Conservation (phyloP, 1,140 invertebrate species). For the Cherax quadricarinatus region DNA sequence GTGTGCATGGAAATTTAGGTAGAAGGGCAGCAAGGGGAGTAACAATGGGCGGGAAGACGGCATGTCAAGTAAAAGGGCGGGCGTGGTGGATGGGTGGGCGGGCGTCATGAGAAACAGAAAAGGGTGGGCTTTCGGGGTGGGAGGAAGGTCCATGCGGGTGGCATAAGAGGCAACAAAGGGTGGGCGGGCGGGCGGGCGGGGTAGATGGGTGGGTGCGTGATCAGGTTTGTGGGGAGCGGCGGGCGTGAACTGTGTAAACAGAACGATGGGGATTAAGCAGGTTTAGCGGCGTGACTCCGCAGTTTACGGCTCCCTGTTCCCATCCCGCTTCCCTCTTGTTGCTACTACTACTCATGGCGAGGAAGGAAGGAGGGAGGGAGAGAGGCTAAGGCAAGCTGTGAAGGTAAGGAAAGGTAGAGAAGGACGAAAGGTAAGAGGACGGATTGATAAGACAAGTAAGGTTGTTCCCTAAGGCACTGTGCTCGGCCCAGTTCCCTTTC, state of each 20-base stretch:
- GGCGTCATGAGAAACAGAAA: too few relatives aligned
- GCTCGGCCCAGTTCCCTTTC: too few relatives aligned
- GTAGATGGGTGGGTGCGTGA: not conserved
- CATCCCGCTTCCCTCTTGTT: not conserved
- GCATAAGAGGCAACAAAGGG: not conserved
- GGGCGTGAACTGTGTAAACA: slow-evolving; percentile 33
- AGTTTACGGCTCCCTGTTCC: not conserved
- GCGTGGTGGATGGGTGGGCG: not conserved
- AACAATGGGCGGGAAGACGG: not conserved
- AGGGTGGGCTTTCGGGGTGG: too few relatives aligned
- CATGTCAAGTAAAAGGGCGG: not conserved
- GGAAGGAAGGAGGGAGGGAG: not conserved
- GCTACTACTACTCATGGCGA: not conserved
- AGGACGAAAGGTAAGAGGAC: not conserved
- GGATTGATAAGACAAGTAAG: not conserved
- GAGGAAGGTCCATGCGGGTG: too few relatives aligned
- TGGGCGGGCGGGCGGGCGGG: not conserved
- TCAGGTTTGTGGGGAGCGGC: not conserved
- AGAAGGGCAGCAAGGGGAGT: not conserved
- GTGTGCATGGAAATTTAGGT: not conserved
- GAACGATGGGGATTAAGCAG: slow-evolving; percentile 33
- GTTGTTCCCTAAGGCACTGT: too few relatives aligned
- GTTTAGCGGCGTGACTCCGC: slow-evolving; percentile 34
- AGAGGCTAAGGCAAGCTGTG: not conserved
- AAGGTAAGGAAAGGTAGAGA: too few relatives aligned